These are phyloP conservation scores for Xestia xanthographa DNA, from an alignment of 2,888 invertebrate species.

Conservation along the genomic window DNA sequence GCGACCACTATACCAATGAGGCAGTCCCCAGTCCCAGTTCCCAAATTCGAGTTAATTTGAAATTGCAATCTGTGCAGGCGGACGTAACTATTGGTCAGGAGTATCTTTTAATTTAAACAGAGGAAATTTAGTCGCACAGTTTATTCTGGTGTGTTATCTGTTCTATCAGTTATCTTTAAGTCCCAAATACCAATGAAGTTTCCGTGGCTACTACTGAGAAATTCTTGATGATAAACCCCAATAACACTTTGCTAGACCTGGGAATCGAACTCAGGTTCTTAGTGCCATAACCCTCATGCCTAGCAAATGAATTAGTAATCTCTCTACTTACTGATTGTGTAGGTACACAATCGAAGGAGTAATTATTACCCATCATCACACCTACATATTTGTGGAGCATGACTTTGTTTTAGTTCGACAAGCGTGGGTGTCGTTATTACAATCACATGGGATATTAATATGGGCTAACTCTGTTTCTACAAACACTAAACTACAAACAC, in stretches of 20 bases:
- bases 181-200: no score
- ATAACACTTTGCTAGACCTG: no score
- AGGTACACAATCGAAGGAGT: not conserved
- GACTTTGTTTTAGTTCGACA: not conserved
- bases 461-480: not conserved
- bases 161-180: no score
- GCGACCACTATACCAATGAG: no score
- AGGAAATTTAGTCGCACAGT: conserved; percentile 82
- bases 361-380: not conserved
- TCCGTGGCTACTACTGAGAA: no score
- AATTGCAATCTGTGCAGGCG: conserved; percentile 69
- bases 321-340: not conserved
- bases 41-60: conserved; percentile 71
- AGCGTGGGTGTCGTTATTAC: not conserved
- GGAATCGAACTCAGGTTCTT: not conserved
- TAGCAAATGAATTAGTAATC: not conserved
- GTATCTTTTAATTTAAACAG: conserved; percentile 84
- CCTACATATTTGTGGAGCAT: not conserved
- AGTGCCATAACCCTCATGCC: not conserved
- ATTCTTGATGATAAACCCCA: no score
- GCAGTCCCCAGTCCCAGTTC: no score
- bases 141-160: conserved; percentile 84
- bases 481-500: no score
- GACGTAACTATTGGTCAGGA: conserved; percentile 79
- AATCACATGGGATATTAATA: not conserved